Percentiles rank a stretch among this genome's conserved stretches.
These are phyloP conservation scores for Papilio aristodemus DNA, from an alignment of 1,140 invertebrate genomes.

Conservation along the genomic window DNA sequence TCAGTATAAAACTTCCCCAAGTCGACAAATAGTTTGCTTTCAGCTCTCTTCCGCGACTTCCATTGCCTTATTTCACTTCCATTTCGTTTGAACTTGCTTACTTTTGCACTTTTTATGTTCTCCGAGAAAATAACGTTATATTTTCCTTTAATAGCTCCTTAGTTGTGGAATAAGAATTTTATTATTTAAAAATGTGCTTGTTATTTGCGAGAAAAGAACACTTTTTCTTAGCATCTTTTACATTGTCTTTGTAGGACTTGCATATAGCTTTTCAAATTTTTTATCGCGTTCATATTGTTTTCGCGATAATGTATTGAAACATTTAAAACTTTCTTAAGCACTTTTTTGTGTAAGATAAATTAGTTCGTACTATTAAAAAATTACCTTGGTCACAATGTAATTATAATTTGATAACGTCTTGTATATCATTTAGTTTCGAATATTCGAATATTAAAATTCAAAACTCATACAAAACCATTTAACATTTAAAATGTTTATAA, in stretches of 20 bases:
- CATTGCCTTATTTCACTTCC: constrained; percentile 30
- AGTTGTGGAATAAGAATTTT: constrained; percentile 29
- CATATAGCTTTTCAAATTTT: constrained; percentile 23
- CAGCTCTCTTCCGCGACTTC: constrained; percentile 21
- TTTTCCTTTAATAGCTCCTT: constrained; percentile 34
- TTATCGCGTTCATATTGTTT: background rate
- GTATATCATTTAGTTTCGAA: no score
- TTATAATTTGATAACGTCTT: no score
- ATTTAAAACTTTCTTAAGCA: no score
- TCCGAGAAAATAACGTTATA: constrained; percentile 33
- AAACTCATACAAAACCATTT: no score
- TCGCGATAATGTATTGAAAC: no score
- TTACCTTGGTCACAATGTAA: no score
- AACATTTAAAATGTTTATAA: no score
- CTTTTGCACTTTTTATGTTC: constrained; percentile 34
- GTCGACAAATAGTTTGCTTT: constrained; percentile 26
- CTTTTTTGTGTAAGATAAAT: no score
- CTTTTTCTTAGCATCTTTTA: constrained; percentile 5
- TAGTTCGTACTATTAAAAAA: no score
- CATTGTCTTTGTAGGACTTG: constrained; percentile 9
- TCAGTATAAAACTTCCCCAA: constrained; percentile 2
- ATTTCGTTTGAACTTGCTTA: constrained; percentile 34
- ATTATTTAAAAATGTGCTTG: constrained; percentile 25
- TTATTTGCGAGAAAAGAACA: background rate
- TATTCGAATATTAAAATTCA: no score